phyloP scores from a whole-genome alignment of 2,888 invertebrate species.

The Salpingus planirostris region DNA sequence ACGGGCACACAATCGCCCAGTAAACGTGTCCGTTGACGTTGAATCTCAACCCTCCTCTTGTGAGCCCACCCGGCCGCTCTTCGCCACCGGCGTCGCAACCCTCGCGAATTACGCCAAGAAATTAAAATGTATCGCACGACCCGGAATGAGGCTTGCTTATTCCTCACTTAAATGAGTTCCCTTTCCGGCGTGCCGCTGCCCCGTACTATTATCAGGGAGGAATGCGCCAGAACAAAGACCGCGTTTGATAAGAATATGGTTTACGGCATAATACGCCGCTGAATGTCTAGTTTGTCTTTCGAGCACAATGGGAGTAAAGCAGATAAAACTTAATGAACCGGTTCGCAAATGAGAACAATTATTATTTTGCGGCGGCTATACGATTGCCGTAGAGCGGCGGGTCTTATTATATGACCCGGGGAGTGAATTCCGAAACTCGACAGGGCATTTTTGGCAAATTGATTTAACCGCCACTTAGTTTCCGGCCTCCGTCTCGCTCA shows the following conservation, averaged over 20 bases:
- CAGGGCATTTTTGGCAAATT: no score
- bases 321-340: constrained; percentile 7
- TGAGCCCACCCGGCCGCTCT: no score
- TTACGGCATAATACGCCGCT: constrained; percentile 4
- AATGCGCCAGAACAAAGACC: constrained; percentile 9
- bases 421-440: no score
- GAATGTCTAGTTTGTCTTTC: constrained; percentile 10
- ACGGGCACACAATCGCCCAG: no score
- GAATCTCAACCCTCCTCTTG: no score
- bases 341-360: constrained; percentile 9
- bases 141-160: background rate
- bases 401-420: no score
- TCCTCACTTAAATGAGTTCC: constrained; percentile 4
- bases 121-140: constrained; percentile 1
- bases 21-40: no score
- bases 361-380: no score
- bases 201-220: constrained; percentile 6
- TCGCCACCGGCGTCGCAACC: no score
- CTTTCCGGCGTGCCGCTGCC: constrained; percentile 2
- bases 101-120: background rate
- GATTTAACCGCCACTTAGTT: no score
- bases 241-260: constrained; percentile 11
- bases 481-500: no score
- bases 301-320: constrained; percentile 8
- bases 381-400: no score